Base-by-base conservation (phyloP, 2,888 invertebrate species). In the Himalopsyche tibetana region DNA sequence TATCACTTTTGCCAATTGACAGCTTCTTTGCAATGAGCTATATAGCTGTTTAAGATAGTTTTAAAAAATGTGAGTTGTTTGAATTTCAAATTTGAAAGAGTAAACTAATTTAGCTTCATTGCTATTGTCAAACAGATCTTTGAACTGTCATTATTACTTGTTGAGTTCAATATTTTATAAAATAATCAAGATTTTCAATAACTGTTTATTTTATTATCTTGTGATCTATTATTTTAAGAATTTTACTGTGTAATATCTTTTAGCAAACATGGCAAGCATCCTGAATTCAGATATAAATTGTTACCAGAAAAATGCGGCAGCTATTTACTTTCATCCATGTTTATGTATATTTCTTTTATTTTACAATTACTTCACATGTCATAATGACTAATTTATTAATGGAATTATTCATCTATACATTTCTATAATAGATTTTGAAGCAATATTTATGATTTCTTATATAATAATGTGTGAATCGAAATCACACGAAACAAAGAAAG, bases 361-460 rank as follows among this genome's bases (percentile, higher is more conserved):
- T 19, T 19, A 63, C 28, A 19, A 63, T 63, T n/a, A 19, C 63
- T 63, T 63, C 63, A 63, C 8, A 63, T 8, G 19, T 11, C 51
- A 15, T 51, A 15, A 63, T 63, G 63, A 63, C 11, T 15, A 63
- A 12, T 51, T 15, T 51, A 51, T 28, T 19, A 19, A 63, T 63
- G 63, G 63, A 19, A 63, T 63, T 19, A 63, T 28, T 28, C 28
- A 63, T 63, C 63, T 63, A 63, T n/a, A 56, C n/a, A 56, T 56
- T 17, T 56, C 8, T 56, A 56, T 19, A n/a, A 56, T 63, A 28
- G 63, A 63, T 63, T 17, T 19, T 63, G 63, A 63, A n/a, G 63
- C 63, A 63, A 63, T 63, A 19, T 51, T 51, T 15, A 63, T 63
- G 63, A 63, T 19, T 63, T 63, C 4, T 63, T 15, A 3, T 51